Evolutionary conservation across 2,888 invertebrate species (phyloP).

Genomic region (Dynastes grantii): DNA sequence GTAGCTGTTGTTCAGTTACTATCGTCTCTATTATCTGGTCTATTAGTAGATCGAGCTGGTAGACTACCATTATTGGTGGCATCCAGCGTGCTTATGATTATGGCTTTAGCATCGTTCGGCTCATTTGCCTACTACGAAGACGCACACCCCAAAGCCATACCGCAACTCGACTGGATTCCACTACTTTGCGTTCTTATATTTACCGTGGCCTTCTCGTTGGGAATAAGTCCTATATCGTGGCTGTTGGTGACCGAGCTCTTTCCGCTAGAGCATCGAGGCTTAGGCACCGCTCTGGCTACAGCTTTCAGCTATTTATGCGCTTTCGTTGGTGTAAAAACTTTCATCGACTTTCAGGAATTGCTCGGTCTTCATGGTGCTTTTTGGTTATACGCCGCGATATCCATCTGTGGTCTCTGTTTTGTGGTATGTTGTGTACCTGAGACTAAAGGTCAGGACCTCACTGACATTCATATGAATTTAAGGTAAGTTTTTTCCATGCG

Average conservation of each 20-base stretch:
- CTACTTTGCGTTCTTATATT: slow-evolving; percentile 87
- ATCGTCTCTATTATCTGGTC: slow-evolving; percentile 86
- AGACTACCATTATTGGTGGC: slow-evolving; percentile 87
- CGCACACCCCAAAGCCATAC: slow-evolving; percentile 71
- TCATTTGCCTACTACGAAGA: slow-evolving; percentile 89
- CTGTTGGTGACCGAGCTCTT: slow-evolving; percentile 88
- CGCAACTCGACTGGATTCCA: slow-evolving; percentile 87
- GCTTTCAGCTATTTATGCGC: slow-evolving; percentile 91
- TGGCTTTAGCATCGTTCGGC: slow-evolving; percentile 89
- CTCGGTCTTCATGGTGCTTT: slow-evolving; percentile 89
- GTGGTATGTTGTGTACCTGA: slow-evolving; percentile 91
- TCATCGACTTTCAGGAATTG: slow-evolving; percentile 85
- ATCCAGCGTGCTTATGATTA: slow-evolving; percentile 88
- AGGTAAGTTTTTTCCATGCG: slow-evolving; percentile 62
- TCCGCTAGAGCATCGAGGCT: slow-evolving; percentile 87
- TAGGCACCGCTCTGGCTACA: slow-evolving; percentile 89
- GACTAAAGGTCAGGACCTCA: slow-evolving; percentile 91
- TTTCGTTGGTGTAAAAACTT: slow-evolving; percentile 89
- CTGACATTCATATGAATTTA: slow-evolving; percentile 85
- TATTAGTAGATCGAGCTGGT: slow-evolving; percentile 90
- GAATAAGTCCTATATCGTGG: slow-evolving; percentile 92
- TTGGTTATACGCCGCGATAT: slow-evolving; percentile 89
- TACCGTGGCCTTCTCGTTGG: slow-evolving; percentile 89
- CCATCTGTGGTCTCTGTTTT: slow-evolving; percentile 86
- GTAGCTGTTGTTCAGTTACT: slow-evolving; percentile 89